Percentiles rank a stretch among this genome's conserved stretches.
Conservation (phyloP, 1,140 invertebrate species). For the Paramacrobiotus metropolitanus region DNA sequence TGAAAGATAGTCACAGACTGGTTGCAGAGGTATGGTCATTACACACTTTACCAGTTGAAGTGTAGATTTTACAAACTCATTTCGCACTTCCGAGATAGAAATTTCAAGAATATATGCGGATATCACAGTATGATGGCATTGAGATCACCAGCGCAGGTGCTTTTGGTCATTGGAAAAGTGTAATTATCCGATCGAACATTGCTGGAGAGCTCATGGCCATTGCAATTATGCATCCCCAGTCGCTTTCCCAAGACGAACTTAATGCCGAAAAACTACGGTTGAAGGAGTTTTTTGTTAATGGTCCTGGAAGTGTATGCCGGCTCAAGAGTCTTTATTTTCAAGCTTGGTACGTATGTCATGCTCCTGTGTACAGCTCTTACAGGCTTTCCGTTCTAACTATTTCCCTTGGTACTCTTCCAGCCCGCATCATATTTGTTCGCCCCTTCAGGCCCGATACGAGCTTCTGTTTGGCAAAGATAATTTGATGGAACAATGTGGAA, state of each 20-base stretch:
- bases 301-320: slow-evolving; percentile 12
- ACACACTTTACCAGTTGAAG: no score
- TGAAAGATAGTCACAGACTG: neutral
- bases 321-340: slow-evolving; percentile 19
- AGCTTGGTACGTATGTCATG: no score
- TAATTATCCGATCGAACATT: slow-evolving; percentile 25
- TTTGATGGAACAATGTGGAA: slow-evolving; percentile 17
- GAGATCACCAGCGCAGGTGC: neutral
- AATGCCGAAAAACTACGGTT: slow-evolving; percentile 19
- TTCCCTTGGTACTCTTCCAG: no score
- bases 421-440: slow-evolving; percentile 18
- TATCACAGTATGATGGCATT: neutral
- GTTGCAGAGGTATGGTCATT: neutral
- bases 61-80: no score
- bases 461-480: slow-evolving; percentile 19
- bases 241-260: slow-evolving; percentile 20
- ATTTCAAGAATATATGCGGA: neutral
- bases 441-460: slow-evolving; percentile 19
- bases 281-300: slow-evolving; percentile 15
- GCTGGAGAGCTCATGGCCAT: slow-evolving; percentile 24
- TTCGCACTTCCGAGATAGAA: no score
- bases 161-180: slow-evolving; percentile 27
- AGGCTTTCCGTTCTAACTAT: no score
- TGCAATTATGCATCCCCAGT: slow-evolving; percentile 25
- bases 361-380: no score